These are phyloP conservation scores for Meteorus colon DNA, from an alignment of 2,888 invertebrate species.

Conservation along the genomic window DNA sequence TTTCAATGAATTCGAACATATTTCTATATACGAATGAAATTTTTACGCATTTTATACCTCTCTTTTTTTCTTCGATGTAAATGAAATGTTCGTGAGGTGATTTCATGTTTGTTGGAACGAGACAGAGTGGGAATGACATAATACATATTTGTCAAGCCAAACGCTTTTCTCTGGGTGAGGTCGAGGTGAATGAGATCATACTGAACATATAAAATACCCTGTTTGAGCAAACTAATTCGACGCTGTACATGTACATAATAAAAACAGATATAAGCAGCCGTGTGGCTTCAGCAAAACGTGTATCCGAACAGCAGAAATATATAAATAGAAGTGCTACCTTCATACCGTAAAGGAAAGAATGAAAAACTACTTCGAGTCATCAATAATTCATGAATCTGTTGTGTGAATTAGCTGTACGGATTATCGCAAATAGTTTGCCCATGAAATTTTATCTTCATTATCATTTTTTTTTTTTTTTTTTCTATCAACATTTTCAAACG, in stretches of 20 bases:
- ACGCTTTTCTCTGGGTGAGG: conserved; percentile 53
- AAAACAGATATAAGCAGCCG: background rate
- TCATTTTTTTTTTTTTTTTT: background rate
- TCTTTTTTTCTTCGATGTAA: background rate
- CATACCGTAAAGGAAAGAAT: background rate
- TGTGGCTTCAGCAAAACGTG: background rate
- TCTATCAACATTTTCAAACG: background rate
- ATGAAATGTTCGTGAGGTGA: background rate
- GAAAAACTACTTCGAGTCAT: conserved; percentile 31
- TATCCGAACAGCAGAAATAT: background rate
- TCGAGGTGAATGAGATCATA: conserved; percentile 64
- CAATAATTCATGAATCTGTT: conserved; percentile 18
- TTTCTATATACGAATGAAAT: background rate
- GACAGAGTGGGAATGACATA: conserved; percentile 56
- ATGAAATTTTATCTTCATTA: background rate
- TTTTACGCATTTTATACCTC: background rate
- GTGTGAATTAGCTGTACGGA: background rate
- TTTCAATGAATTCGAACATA: background rate
- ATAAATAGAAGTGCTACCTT: background rate
- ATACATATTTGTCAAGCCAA: conserved; percentile 59
- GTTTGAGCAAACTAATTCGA: conserved; percentile 12
- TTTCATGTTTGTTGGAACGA: conserved; percentile 2
- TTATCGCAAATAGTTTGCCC: background rate
- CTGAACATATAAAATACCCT: conserved; percentile 41
- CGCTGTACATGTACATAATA: background rate